Evolutionary conservation across 92 coral and sea anemone genomes (phyloP), one percentile per base, ranked within the genome.

Genomic region (Pocillopora grandis): DNA sequence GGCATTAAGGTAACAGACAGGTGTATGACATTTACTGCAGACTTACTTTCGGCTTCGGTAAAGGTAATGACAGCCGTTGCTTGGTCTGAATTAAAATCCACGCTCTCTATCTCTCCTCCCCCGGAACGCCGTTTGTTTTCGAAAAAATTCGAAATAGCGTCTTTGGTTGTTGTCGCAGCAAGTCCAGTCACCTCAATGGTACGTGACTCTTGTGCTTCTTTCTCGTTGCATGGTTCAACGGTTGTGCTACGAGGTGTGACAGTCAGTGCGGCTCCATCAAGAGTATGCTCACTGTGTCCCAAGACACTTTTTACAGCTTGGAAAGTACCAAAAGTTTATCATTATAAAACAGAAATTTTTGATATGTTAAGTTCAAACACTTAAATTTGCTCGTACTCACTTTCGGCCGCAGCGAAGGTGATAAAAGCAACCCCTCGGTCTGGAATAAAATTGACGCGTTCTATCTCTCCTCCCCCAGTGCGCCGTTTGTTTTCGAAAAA

Each of bases 401-500:
- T 92, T 78, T 91, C 82, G 10, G 89, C 65, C 6, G 55, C 58
- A 16, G 23, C 66, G 75, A 91, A 94, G 13, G 95, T 94, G n/a
- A 94, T 87, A 20, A 82, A 60, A 37, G 98, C 98, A 66, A 62
- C 31, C 12, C 87, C 84, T 1, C 62, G 71, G 21, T 78, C 79
- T 66, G 71, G 56, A n/a, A 69, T 76, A 33, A 72, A 58, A 14
- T 85, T 80, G 57, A 91, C 85, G 35, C 73, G 42, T 77, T 80
- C 89, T 21, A 89, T 82, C 31, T 94, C 93, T 56, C 98, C 98
- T 13, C 98, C 98, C 49, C 93, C 91, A 62, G 98, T 89, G 49
- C 98, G 92, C 75, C 88, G 84, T n/a, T 78, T 73, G 78, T 91
- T 91, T 81, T 94, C 95, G 89, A 94, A 94, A 79, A 84, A 94